phyloP scores from a whole-genome alignment of 2,797 vertebrate genomes.

The Smutsia gigantea region DNA sequence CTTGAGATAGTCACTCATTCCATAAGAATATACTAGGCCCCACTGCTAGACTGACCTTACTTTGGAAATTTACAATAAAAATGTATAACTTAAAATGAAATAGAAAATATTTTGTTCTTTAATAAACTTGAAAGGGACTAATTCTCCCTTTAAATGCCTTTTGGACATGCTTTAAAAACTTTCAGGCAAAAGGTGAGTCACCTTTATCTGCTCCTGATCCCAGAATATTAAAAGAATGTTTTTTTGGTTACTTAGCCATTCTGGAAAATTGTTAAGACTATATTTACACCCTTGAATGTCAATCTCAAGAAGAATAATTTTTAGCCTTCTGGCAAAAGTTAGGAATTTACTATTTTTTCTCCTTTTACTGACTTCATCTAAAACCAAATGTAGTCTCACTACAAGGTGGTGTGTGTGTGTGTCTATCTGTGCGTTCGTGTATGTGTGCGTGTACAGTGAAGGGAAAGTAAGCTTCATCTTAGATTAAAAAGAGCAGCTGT shows the following conservation, averaged over 20 bases:
- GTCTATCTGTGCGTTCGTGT: not conserved
- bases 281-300: not conserved
- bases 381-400: not conserved
- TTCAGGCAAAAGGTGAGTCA: not conserved
- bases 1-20: not conserved
- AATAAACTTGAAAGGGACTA: not conserved
- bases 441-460: not conserved
- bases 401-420: not conserved
- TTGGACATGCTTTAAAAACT: not conserved
- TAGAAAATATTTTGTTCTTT: not conserved
- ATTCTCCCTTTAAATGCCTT: not conserved
- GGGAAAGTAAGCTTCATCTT: not conserved
- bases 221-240: constrained; percentile 8
- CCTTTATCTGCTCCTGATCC: not conserved
- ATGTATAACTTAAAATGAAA: not conserved
- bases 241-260: not conserved
- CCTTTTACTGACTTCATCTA: not conserved
- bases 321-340: not conserved
- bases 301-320: not conserved
- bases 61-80: not conserved
- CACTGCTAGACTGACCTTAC: not conserved
- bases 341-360: not conserved
- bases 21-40: not conserved
- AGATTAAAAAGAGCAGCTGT: not conserved
- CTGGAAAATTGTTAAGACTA: not conserved